Base-by-base conservation (phyloP, 2,888 invertebrate genomes). In the Thera obeliscata region DNA sequence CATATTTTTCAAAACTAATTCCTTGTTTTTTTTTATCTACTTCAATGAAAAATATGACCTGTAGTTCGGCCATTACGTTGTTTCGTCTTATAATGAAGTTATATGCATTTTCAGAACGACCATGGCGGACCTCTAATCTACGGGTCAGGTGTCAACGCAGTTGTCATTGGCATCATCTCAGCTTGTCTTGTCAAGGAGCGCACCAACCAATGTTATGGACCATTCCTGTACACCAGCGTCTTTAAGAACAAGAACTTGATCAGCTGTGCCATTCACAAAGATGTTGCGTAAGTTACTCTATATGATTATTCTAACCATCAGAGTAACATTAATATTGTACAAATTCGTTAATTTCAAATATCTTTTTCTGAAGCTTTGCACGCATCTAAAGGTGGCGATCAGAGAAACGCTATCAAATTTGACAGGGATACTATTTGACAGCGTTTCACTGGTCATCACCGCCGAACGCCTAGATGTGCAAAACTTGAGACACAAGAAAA, bases 221-320 rank as follows among this genome's bases (percentile, higher is more conserved):
- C 89, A 0, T 89, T 86, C 72, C 81, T 89, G 1, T 89, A 87
- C 70, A 90, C 89, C 62, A 89, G 89, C 68, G 83, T 89, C 41
- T 90, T 68, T 12, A 87, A 80, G 59, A 88, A 90, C 68, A 78
- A 81, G 43, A 72, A 77, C 5, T 80, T 90, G 6, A 85, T 90
- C 57, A 84, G 82, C 65, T 90, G 89, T 63, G 88, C 89, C 22
- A 82, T 89, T 70, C 84, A 83, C 62, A 89, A 88, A 73, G 79
- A 85, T n/a, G 55, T 72, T 57, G 78, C 74, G 87, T 87, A 77
- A 79, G 82, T 72, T 11, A 9, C 22, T 48, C 6, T 46, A 46
- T 6, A 2, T 66, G 2, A 41, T 35, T n/a, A 12, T 2, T 41
- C 11, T 61, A 12, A 1, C 2, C 2, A 2, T 7, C 12, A n/a